Percentiles rank a stretch among this genome's conserved stretches.
phyloP scores from a whole-genome alignment of 2,797 vertebrate genomes.

The Ibycter americanus region DNA sequence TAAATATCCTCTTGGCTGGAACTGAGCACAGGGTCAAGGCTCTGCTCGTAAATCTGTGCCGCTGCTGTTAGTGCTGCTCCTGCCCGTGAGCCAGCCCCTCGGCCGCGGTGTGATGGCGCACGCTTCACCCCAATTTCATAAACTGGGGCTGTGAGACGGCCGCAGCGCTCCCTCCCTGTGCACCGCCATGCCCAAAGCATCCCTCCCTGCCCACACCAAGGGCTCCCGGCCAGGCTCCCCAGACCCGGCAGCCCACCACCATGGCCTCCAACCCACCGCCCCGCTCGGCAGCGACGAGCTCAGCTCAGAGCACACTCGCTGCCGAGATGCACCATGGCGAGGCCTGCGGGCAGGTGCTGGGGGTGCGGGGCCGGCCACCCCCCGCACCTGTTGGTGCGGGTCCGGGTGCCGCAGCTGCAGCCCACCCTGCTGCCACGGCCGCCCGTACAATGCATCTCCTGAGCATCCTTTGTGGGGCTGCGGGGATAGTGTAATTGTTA shows the following conservation, averaged over 20 bases:
- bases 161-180: fast-evolving
- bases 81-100: fast-evolving
- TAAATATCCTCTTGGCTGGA: constrained; percentile 40
- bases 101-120: fast-evolving
- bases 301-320: background rate
- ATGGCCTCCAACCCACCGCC: fast-evolving
- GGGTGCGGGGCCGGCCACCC: background rate
- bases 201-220: background rate
- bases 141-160: fast-evolving
- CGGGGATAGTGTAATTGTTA: constrained; percentile 58
- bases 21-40: background rate
- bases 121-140: fast-evolving
- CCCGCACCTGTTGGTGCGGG: constrained; percentile 75
- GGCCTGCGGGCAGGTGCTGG: constrained; percentile 70
- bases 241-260: fast-evolving
- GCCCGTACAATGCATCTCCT: constrained; percentile 66
- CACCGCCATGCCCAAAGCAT: fast-evolving
- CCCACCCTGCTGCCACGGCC: background rate
- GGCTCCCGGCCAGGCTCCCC: background rate
- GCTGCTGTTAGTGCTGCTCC: fast-evolving
- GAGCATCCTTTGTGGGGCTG: constrained; percentile 73
- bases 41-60: background rate
- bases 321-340: background rate
- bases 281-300: fast-evolving
- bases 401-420: constrained; percentile 66